Base-by-base conservation (phyloP, 2,113 vertebrate species). In the Oceanodroma tethys region DNA sequence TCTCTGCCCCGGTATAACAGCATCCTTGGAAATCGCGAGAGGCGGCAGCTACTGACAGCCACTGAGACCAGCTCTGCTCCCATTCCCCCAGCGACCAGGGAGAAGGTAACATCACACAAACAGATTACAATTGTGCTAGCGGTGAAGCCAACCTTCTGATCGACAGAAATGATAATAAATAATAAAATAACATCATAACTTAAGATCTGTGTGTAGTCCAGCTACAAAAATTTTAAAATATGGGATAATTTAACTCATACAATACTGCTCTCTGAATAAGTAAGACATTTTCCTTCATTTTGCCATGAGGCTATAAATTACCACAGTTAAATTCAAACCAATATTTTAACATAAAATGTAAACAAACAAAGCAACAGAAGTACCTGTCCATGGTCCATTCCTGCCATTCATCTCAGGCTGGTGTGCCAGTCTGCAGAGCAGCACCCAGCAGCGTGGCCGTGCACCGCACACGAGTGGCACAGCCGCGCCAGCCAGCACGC, bases 131-230 rank as follows among this genome's bases (percentile, higher is more conserved):
- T 97, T 98, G 98, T 97, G 98, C 98, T 98, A 98, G 97, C 96
- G 86, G 98, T 98, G 97, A 98, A 98, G 96, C 98, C 98, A 98
- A 98, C 97, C 98, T 98, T 98, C 98, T 97, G 98, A 98, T 98
- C 98, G 97, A 98, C 98, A 98, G 98, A 98, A 98, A 98, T 95
- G 50, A 98, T 97, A 98, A 98, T 98, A 98, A 97, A 98, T 97
- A 98, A 98, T 96, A 98, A 97, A 98, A 98, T 95, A 98, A 98
- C 97, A 97, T 96, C 98, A 99, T 99, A 99, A 99, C 99, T 99
- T 99, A 99, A 99, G 97, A 98, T 98, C 94, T 98, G 98, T 93
- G 96, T 99, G 99, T 99, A 99, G 99, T 98, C 99, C 99, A 99
- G 99, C 99, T 99, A 99, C 99, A 99, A 98, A 98, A 98, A 96